These are phyloP conservation scores for Chymomyza procnemis DNA, from an alignment of 2,888 invertebrate species.

Conservation along the genomic window DNA sequence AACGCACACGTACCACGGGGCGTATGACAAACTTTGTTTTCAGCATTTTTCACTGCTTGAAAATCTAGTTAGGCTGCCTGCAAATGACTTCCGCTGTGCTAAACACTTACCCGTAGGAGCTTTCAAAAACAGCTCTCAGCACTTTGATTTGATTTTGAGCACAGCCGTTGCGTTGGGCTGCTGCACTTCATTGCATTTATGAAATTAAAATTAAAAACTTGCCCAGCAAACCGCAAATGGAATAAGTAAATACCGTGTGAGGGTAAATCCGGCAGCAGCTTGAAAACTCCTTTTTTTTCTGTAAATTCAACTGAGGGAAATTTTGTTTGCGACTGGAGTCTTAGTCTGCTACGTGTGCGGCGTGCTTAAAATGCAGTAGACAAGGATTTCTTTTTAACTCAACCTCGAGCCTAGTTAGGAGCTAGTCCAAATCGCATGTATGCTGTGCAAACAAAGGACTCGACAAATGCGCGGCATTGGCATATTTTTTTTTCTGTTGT, in stretches of 20 bases:
- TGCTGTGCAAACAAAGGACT: slow-evolving; percentile 33
- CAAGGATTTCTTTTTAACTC: slow-evolving; percentile 25
- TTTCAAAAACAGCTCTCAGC: not conserved
- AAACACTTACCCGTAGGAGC: not conserved
- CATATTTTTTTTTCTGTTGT: slow-evolving; percentile 39
- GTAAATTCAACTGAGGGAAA: slow-evolving; percentile 42
- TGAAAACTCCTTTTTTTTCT: slow-evolving; percentile 20
- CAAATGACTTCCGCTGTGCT: slow-evolving; percentile 50
- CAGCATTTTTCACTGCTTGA: slow-evolving; percentile 14
- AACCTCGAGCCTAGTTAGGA: not conserved
- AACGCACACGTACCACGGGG: slow-evolving; percentile 33
- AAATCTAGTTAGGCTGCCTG: slow-evolving; percentile 52
- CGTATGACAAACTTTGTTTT: slow-evolving; percentile 47
- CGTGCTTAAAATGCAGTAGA: slow-evolving; percentile 43
- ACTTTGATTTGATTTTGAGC: slow-evolving; percentile 53
- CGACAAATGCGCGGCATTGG: slow-evolving; percentile 37
- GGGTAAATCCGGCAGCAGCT: slow-evolving; percentile 1
- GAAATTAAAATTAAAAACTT: slow-evolving; percentile 60
- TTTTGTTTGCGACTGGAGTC: slow-evolving; percentile 21
- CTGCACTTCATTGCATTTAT: slow-evolving; percentile 63
- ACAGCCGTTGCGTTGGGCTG: not conserved
- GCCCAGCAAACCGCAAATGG: slow-evolving; percentile 6
- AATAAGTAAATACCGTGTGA: not conserved
- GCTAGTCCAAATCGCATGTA: not conserved
- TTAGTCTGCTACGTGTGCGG: slow-evolving; percentile 64